Conservation (phyloP, 2,113 vertebrate genomes). For the Poecile atricapillus region DNA sequence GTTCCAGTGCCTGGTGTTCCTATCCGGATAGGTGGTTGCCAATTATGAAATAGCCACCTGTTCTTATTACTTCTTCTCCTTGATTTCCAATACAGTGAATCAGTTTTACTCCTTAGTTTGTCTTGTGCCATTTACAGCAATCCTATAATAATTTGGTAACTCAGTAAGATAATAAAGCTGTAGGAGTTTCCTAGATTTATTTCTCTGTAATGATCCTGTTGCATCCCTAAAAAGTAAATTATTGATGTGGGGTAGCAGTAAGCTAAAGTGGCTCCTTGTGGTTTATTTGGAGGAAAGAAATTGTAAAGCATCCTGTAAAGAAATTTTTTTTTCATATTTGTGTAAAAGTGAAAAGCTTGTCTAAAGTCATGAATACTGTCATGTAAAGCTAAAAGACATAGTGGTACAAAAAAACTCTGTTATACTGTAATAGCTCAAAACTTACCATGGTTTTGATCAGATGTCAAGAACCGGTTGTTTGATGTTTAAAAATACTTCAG, state of each 20-base stretch:
- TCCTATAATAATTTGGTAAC: neutral
- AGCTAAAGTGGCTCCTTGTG: neutral
- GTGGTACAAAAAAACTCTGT: neutral
- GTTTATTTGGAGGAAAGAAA: neutral
- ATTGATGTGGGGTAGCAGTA: neutral
- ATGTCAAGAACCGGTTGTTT: neutral
- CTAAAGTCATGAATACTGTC: neutral
- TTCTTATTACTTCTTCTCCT: neutral
- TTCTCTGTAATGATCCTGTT: neutral
- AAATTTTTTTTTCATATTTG: neutral
- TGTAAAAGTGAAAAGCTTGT: neutral
- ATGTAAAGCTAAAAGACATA: neutral
- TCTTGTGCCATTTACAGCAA: neutral
- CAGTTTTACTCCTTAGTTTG: neutral
- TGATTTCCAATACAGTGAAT: neutral
- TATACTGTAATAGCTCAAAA: neutral
- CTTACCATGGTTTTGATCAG: neutral
- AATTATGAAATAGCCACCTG: neutral
- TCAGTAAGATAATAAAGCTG: neutral
- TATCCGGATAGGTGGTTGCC: neutral
- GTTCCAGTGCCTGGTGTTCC: neutral
- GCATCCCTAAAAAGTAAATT: neutral
- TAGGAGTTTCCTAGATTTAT: neutral
- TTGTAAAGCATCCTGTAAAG: neutral
- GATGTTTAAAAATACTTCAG: neutral